phyloP scores from a whole-genome alignment of 30 jellyfish, hydroid and myxozoan genomes.

The Chrysaora quinquecirrha region DNA sequence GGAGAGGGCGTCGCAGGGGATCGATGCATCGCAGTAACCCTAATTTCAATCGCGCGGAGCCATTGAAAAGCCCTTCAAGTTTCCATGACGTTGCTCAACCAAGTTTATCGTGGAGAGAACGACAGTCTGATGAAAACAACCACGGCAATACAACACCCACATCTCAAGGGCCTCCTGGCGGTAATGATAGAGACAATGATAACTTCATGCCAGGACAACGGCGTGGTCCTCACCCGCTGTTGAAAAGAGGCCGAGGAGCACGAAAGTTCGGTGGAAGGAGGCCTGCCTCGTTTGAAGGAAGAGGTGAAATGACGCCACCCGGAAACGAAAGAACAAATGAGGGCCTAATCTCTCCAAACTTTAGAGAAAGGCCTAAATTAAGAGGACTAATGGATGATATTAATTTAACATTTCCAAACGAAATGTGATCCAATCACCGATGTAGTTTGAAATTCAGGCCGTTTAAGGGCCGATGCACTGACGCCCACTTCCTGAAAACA shows the following conservation, averaged over 20 bases:
- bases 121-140: background rate
- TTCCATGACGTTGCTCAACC: background rate
- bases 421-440: too few species aligned
- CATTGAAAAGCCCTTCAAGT: background rate
- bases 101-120: conserved; percentile 17
- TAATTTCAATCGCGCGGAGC: too few species aligned
- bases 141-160: background rate
- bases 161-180: background rate
- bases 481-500: too few species aligned
- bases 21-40: background rate
- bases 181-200: conserved; percentile 25
- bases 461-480: too few species aligned
- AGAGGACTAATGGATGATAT: background rate
- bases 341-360: background rate
- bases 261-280: conserved; percentile 5
- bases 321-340: background rate
- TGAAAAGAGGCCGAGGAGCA: conserved; percentile 40
- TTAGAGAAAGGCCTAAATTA: background rate
- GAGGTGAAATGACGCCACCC: background rate
- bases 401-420: too few species aligned
- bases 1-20: conserved; percentile 62
- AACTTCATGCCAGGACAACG: conserved; percentile 36
- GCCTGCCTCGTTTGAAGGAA: background rate
- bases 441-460: too few species aligned
- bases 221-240: conserved; percentile 63